Base-by-base conservation (phyloP, 1,140 invertebrate genomes). In the Batillaria attramentaria region DNA sequence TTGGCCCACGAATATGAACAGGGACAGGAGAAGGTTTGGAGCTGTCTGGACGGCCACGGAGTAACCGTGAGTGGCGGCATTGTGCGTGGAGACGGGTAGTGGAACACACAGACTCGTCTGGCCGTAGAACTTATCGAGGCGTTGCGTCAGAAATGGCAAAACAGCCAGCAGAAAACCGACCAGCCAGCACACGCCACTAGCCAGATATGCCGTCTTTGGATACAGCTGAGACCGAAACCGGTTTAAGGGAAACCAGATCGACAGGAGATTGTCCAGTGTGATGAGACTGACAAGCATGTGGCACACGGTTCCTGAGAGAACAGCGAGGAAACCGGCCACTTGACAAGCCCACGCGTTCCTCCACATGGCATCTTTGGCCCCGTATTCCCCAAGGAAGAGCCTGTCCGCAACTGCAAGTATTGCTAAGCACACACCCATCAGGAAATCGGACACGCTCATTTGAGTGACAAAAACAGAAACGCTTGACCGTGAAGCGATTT, bases 91-190 rank as follows among this genome's bases (percentile, higher is more conserved):
- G 3, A 41, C 39, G 10, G 66, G 66, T 1, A 69, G 66, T 37
- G 66, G 66, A 37, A 35, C 16, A 37, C 39, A 69, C 8, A 69
- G 2, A 39, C 66, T 37, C n/a, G 66, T 69, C 66, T 69, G 66
- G 33, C 33, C 39, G 66, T 69, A 39, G 1, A 69, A 39, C 66
- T 3, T 37, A 69, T 31, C 39, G 66, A 18, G 1, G n/a, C 13
- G 33, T 37, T 16, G 39, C 16, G 66, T 31, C 1, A 69, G 33
- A 18, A 35, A 6, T 16, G 66, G 66, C 2, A 41, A 24, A 0
- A 28, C 31, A 33, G 66, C 66, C 16, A 69, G 20, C 24, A 37
- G 13, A 31, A 69, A 3, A 69, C 31, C 31, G 13, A n/a, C 3
- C 18, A 69, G 18, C 66, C 66, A 69, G 13, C n/a, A 0, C 24